Percentiles rank a stretch among this genome's conserved stretches.
These are phyloP conservation scores for Danaus chrysippus DNA, from an alignment of 2,888 invertebrate genomes.

Conservation along the genomic window DNA sequence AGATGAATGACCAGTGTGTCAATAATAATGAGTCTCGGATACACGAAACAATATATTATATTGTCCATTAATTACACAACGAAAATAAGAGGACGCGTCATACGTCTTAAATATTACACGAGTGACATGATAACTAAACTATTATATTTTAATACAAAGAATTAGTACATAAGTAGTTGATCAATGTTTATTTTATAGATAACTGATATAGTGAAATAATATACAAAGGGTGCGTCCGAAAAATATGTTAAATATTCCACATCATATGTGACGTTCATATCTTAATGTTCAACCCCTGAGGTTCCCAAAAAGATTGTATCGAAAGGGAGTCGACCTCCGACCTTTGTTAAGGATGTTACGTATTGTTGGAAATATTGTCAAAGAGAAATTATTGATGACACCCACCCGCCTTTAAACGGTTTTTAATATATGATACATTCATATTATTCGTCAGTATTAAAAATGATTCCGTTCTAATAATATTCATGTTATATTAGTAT, in stretches of 20 bases:
- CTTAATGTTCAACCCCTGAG: slow-evolving; percentile 16
- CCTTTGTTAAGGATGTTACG: not conserved
- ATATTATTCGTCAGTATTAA: not conserved
- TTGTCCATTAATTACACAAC: slow-evolving; percentile 12
- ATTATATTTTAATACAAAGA: not conserved
- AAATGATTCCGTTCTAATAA: not conserved
- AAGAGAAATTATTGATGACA: not conserved
- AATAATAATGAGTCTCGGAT: slow-evolving; percentile 32
- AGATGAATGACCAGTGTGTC: slow-evolving; percentile 29
- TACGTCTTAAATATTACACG: too few relatives aligned
- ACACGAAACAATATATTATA: slow-evolving; percentile 30
- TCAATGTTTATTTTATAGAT: not conserved
- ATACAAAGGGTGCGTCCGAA: not conserved
- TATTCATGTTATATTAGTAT: not conserved
- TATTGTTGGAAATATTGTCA: not conserved
- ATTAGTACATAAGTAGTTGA: not conserved
- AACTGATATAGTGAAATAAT: not conserved
- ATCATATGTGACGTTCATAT: slow-evolving; percentile 11
- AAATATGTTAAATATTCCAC: not conserved
- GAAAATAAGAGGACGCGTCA: not conserved
- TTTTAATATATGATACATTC: not conserved
- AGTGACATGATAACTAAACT: too few relatives aligned
- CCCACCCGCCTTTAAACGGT: not conserved
- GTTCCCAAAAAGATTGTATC: slow-evolving; percentile 18
- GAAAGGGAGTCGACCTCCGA: not conserved